Base-by-base conservation (phyloP, 2,888 invertebrate genomes). In the Galeopsomyia nigrocyanea region DNA sequence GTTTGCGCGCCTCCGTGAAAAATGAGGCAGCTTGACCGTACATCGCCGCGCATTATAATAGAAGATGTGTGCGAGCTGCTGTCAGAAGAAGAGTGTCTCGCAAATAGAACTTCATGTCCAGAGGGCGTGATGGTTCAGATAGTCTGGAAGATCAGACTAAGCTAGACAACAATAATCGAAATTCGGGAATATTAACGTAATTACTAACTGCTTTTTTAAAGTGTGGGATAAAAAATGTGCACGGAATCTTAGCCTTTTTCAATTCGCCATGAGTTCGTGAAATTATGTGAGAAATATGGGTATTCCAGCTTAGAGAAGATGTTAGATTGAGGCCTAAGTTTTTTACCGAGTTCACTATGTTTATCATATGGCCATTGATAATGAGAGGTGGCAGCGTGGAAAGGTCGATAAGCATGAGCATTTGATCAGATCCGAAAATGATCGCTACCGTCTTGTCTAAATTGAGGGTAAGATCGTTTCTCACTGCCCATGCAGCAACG, bases 11-110 rank as follows among this genome's bases (percentile, higher is more conserved):
- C 51, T 17, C 5, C 51, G 39, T 53, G 63, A 53, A 53, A 63
- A 63, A 63, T 63, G 53, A 53, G 39, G 50, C 62, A 31, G 49
- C 62, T 62, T 62, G 26, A 62, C 51, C 19, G 16, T 16, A n/a
- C 14, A 14, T 39, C 39, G 10, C 31, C 31, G 3, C 7, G 31
- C 3, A 31, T n/a, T 26, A 39, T 13, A 13, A 10, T 39, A 7
- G 1, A 3, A 39, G 10, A 13, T 39, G 39, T 39, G 39, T 10
- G 13, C 39, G 1, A 39, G 39, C 39, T 39, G 39, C 39, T 39
- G 39, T 39, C 39, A 7, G 39, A 39, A 39, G 39, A 10, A 39
- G 13, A 39, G 39, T 10, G 39, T 10, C 13, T 39, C 5, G 39
- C 39, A 39, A 39, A 39, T 39, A 39, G 39, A 26, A 26, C 26